Evolutionary conservation across 2,888 invertebrate genomes (phyloP).

Genomic region (Ectobius pallidus): DNA sequence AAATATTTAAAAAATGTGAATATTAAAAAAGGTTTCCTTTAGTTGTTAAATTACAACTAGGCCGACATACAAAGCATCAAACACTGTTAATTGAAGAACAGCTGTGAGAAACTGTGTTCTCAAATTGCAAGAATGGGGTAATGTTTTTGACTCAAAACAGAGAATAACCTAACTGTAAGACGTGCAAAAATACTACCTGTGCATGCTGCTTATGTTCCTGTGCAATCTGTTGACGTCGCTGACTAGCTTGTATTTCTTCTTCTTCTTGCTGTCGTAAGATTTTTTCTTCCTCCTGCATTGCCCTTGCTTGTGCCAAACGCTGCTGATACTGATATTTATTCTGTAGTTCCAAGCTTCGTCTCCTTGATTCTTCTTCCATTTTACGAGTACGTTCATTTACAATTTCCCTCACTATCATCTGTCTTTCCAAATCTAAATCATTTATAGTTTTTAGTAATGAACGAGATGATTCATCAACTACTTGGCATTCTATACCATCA

Average conservation of each 20-base stretch:
- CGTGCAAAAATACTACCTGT: conserved; percentile 14
- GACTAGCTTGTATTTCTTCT: conserved; percentile 32
- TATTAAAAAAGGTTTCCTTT: no score
- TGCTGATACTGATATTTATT: not conserved
- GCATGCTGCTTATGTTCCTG: conserved; percentile 34
- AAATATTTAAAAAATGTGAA: no score
- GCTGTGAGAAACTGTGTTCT: no score
- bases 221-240: conserved; percentile 28
- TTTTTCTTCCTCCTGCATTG: conserved; percentile 16
- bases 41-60: no score
- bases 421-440: not conserved
- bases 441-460: not conserved
- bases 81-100: no score
- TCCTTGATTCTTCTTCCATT: not conserved
- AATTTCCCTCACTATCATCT: not conserved
- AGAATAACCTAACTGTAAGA: no score
- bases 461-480: not conserved
- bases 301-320: not conserved
- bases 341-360: not conserved
- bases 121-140: no score
- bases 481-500: not conserved
- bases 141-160: no score
- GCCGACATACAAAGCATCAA: no score
- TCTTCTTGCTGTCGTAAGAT: conserved; percentile 27
- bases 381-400: not conserved